A percentile compares a stretch with the other conserved stretches of the same genome.
Conservation (phyloP, 1,140 invertebrate species). For the Liolophura sinensis region DNA sequence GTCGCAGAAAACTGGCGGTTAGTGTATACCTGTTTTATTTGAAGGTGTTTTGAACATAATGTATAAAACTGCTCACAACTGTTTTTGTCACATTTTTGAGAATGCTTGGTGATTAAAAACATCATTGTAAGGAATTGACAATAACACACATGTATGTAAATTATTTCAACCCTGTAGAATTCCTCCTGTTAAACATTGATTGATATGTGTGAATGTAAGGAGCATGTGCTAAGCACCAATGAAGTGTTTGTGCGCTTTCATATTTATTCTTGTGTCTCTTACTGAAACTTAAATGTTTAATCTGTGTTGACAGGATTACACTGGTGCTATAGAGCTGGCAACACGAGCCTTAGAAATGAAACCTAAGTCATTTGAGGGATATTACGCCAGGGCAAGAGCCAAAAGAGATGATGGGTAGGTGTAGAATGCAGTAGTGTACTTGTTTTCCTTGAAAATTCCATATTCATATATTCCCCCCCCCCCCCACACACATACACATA, state of each 20-base stretch:
- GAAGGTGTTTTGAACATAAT: not conserved
- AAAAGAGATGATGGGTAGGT: slow-evolving; percentile 71
- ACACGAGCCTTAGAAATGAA: slow-evolving; percentile 80
- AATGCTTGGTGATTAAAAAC: not conserved
- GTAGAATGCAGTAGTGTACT: not conserved
- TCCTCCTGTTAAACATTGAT: too few relatives aligned
- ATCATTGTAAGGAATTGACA: not conserved
- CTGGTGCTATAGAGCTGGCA: slow-evolving; percentile 79
- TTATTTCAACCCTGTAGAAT: too few relatives aligned
- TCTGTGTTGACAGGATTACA: slow-evolving; percentile 63
- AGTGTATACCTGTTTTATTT: slow-evolving; percentile 59
- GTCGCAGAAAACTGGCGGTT: slow-evolving; percentile 92
- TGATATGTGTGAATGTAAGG: too few relatives aligned
- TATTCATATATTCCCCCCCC: too few relatives aligned
- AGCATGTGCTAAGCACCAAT: too few relatives aligned
- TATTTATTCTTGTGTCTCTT: not conserved
- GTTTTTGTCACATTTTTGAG: not conserved
- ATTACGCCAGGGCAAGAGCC: slow-evolving; percentile 86
- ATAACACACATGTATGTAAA: not conserved
- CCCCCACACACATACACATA: too few relatives aligned
- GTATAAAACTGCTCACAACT: too few relatives aligned
- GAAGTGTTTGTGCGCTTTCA: not conserved
- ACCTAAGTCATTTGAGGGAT: slow-evolving; percentile 88
- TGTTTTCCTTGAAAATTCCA: too few relatives aligned
- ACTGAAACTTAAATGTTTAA: slow-evolving; percentile 22